phyloP scores from a whole-genome alignment of 2,888 invertebrate species.

The Clepsis dumicolana region DNA sequence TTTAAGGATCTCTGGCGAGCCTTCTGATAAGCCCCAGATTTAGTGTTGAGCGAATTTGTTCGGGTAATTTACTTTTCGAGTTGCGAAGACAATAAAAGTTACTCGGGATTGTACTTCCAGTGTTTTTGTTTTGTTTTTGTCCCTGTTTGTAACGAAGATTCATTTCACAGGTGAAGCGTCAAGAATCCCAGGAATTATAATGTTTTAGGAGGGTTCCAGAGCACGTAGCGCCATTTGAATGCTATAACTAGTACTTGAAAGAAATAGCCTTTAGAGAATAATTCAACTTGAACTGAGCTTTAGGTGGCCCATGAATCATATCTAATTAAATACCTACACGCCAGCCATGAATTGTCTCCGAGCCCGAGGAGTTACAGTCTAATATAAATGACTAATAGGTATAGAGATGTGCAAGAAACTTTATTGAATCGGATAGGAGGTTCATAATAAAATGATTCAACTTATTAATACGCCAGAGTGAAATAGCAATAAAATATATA shows the following conservation, averaged over 20 bases:
- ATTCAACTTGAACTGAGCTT: slow-evolving; percentile 58
- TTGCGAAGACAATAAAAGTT: slow-evolving; percentile 83
- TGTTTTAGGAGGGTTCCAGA: background rate
- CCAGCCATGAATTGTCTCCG: slow-evolving; percentile 71
- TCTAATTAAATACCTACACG: slow-evolving; percentile 76
- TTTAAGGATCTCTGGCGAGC: slow-evolving; percentile 75
- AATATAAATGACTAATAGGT: slow-evolving; percentile 33
- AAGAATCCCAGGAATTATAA: slow-evolving; percentile 2
- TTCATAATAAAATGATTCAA: background rate
- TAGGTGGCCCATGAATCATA: slow-evolving; percentile 71
- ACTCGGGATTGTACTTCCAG: slow-evolving; percentile 68
- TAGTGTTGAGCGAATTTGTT: slow-evolving; percentile 83
- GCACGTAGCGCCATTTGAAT: background rate
- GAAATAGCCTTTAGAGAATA: slow-evolving; percentile 45
- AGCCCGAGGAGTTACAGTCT: slow-evolving; percentile 52
- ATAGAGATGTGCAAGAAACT: background rate
- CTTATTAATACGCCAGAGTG: background rate
- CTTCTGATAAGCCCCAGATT: slow-evolving; percentile 81
- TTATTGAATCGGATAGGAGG: background rate
- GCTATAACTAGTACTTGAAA: background rate
- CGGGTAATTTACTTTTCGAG: slow-evolving; percentile 82
- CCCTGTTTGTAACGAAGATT: slow-evolving; percentile 64
- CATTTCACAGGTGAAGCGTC: slow-evolving; percentile 64
- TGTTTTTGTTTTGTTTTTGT: slow-evolving; percentile 67
- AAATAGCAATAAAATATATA: background rate